Evolutionary conservation across 1,140 invertebrate genomes (phyloP), one percentile per base, ranked within the genome.

Genomic region (Ladona fulva): DNA sequence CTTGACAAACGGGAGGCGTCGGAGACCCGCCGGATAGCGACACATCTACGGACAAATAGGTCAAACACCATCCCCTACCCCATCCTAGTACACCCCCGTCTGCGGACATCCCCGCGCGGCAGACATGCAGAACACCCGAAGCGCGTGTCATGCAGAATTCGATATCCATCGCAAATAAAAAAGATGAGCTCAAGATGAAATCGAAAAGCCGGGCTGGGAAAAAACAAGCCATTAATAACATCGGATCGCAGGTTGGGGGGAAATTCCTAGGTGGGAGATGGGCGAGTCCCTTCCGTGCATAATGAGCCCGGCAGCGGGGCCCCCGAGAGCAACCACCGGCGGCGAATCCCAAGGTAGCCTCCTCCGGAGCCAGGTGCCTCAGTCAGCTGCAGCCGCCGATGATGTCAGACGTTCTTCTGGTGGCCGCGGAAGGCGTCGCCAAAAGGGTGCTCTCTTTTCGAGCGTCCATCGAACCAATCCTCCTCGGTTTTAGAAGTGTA

Each of bases 181-280:
- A 22, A 66, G 52, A 66, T 12, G 52, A 12, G 52, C n/a, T 3
- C n/a, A 66, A 22, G 52, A 66, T 66, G 52, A 12, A 66, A 22
- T 22, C 10, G 44, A 19, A 19, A 52, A 11, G 44, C 44, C 44
- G 44, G 19, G 44, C 44, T 52, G 10, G 14, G 14, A 66, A 66
- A 66, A 66, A 66, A 66, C 52, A 66, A 66, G 52, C n/a, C 52
- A 66, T 66, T 66, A 66, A 66, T 66, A 66, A 66, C 52, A 66
- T 19, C 10, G 44, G 44, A 19, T 52, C 16, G n/a, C 52, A 22
- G 52, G 52, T 66, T 3, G n/a, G 14, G 52, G 52, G 52, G 52
- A 19, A 22, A 3, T 66, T 5, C 16, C 1, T 3, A 22, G 52
- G 52, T 5, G 52, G 14, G 52, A 22, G 52, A 19, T 19, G 44